phyloP scores from a whole-genome alignment of 92 coral and sea anemone genomes.

The Galaxea fascicularis region DNA sequence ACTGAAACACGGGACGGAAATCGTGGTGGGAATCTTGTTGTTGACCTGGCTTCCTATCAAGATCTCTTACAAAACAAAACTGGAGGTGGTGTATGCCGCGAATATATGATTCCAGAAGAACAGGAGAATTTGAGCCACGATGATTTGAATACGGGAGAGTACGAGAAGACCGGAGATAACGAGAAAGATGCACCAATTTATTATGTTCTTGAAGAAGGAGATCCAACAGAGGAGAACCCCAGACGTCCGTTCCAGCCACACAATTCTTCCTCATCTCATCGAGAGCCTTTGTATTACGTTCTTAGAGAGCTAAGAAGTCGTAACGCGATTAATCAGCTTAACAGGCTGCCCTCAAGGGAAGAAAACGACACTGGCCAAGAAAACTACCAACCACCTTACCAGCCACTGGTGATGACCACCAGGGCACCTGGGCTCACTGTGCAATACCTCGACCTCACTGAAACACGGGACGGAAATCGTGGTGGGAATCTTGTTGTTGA shows the following conservation, averaged over 20 bases:
- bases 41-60: not conserved
- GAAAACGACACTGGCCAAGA: not conserved
- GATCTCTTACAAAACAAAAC: constrained; percentile 6
- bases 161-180: not conserved
- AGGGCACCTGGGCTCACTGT: constrained; percentile 9
- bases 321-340: not conserved
- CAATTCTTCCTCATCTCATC: not conserved
- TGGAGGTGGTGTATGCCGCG: not conserved
- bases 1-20: not conserved
- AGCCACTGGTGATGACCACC: constrained; percentile 13
- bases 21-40: not conserved
- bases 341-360: not conserved
- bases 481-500: not conserved
- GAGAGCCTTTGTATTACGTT: not conserved
- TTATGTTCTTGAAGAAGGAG: constrained; percentile 20
- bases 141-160: not conserved
- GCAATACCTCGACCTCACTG: not conserved
- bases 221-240: not conserved
- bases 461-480: not conserved
- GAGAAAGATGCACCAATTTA: constrained; percentile 18
- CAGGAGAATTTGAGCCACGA: not conserved
- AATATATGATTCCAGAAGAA: not conserved
- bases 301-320: not conserved
- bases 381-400: constrained; percentile 16
- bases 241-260: not conserved